Evolutionary conservation across 1,140 invertebrate genomes (phyloP).

Genomic region (Brachionus sp.): DNA sequence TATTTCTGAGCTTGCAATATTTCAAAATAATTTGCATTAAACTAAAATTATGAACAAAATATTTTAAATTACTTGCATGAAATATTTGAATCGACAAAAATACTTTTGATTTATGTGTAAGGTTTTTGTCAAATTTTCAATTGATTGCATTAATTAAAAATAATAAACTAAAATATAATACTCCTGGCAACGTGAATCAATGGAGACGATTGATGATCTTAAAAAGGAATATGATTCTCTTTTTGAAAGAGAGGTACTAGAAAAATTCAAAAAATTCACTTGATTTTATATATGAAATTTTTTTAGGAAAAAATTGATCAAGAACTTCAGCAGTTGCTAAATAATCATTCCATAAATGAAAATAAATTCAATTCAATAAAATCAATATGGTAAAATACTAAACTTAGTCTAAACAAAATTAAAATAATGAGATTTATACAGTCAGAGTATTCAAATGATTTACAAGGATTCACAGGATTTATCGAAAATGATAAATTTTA

Average conservation of each 20-base stretch:
- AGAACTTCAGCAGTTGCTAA: slow-evolving; percentile 16
- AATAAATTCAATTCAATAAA: slow-evolving; percentile 37
- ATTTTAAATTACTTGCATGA: slow-evolving; percentile 38
- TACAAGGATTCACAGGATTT: slow-evolving; percentile 48
- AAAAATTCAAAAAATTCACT: neutral
- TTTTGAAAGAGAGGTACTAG: slow-evolving; percentile 20
- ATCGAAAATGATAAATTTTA: slow-evolving; percentile 64
- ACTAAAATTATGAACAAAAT: neutral
- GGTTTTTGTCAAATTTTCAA: slow-evolving; percentile 21
- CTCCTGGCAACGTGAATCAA: neutral
- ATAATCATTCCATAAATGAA: slow-evolving; percentile 6
- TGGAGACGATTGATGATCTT: slow-evolving; percentile 26
- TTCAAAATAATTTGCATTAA: slow-evolving; percentile 23
- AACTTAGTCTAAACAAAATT: neutral
- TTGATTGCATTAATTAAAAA: neutral
- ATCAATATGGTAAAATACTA: slow-evolving; percentile 7
- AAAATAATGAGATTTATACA: neutral
- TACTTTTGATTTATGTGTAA: slow-evolving; percentile 40
- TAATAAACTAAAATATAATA: neutral
- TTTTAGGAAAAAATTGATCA: slow-evolving; percentile 32
- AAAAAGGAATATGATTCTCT: slow-evolving; percentile 39
- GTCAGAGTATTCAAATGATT: slow-evolving; percentile 18
- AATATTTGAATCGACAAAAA: slow-evolving; percentile 30
- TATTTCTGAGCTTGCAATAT: neutral
- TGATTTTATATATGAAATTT: neutral